These are phyloP conservation scores for Idaea dimidiata DNA, from an alignment of 2,888 invertebrate genomes.

Conservation along the genomic window DNA sequence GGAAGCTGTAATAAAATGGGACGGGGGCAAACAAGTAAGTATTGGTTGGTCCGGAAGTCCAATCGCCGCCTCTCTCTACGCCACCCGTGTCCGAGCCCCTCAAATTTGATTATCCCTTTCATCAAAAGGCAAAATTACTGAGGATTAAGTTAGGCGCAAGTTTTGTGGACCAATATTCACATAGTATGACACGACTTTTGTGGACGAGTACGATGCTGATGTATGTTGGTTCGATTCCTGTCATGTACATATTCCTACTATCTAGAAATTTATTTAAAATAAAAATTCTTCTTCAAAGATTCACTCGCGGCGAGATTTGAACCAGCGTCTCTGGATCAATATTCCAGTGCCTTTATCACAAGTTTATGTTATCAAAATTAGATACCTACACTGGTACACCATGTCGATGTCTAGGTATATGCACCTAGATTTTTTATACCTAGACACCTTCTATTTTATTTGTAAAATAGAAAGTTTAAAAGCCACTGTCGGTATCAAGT, in stretches of 20 bases:
- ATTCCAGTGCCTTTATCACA: too few relatives aligned
- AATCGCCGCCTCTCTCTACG: conserved; percentile 18
- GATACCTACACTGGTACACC: too few relatives aligned
- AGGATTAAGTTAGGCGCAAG: conserved; percentile 32
- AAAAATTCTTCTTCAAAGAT: too few relatives aligned
- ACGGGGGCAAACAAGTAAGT: conserved; percentile 11
- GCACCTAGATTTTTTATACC: too few relatives aligned
- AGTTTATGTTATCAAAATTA: too few relatives aligned
- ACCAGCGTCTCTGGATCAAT: too few relatives aligned
- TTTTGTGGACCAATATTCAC: conserved; percentile 23
- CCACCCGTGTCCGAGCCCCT: conserved; percentile 27
- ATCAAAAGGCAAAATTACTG: conserved; percentile 33
- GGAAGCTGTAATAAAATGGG: neutral
- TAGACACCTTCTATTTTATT: too few relatives aligned
- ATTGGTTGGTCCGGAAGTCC: conserved; percentile 25
- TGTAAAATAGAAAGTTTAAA: too few relatives aligned
- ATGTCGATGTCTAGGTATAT: too few relatives aligned
- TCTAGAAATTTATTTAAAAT: too few relatives aligned
- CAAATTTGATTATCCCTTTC: conserved; percentile 36
- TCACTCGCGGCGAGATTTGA: too few relatives aligned
- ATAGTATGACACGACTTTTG: neutral
- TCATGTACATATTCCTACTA: neutral
- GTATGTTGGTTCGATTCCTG: neutral
- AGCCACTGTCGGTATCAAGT: too few relatives aligned
- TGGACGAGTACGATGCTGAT: neutral